phyloP scores from a whole-genome alignment of 2,113 vertebrate genomes.

The Globicephala melas region DNA sequence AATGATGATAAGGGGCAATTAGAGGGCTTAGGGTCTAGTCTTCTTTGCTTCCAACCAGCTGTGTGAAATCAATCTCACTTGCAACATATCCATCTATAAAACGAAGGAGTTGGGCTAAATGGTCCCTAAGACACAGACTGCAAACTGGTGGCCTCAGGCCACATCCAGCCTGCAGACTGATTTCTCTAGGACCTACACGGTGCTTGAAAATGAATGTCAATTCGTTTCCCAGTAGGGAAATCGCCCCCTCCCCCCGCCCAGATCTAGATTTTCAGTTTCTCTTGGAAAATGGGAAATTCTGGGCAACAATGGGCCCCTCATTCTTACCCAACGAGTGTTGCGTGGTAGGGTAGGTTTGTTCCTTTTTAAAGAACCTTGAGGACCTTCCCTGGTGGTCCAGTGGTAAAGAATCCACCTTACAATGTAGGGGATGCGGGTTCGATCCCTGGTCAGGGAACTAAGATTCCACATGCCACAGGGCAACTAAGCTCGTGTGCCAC shows the following conservation, averaged over 20 bases:
- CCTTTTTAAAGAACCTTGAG: neutral
- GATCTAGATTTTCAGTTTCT: neutral
- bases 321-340: neutral
- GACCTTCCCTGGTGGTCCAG: too few species aligned
- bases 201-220: neutral
- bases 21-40: neutral
- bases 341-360: neutral
- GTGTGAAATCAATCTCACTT: neutral
- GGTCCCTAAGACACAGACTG: neutral
- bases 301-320: neutral
- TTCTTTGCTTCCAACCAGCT: neutral
- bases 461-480: too few species aligned
- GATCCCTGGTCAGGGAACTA: too few species aligned
- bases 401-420: too few species aligned
- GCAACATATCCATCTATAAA: neutral
- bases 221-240: neutral
- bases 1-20: neutral
- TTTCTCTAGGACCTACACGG: neutral
- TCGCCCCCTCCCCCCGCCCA: neutral
- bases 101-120: neutral
- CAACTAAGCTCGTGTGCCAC: too few species aligned
- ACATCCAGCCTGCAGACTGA: neutral
- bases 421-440: too few species aligned
- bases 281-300: conserved; percentile 14
- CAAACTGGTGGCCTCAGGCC: neutral